Base-by-base conservation (phyloP, 92 coral and sea anemone species). In the Galaxea fascicularis region DNA sequence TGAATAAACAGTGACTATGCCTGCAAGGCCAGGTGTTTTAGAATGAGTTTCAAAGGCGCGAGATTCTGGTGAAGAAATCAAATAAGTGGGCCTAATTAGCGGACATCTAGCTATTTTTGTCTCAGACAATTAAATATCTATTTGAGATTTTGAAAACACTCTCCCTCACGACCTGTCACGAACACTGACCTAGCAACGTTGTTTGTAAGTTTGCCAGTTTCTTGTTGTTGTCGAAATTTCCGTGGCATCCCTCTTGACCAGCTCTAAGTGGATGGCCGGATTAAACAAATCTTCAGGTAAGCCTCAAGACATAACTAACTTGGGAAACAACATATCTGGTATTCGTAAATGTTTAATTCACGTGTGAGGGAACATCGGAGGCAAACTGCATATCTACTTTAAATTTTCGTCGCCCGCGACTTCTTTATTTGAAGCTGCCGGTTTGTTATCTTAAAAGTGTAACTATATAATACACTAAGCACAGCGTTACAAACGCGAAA, bases 1-100 rank as follows among this genome's bases (percentile, higher is more conserved):
- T 35, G 6, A 71, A 25, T 49, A 56, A 75, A 75, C 56, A 75
- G 30, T 75, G 79, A 75, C 79, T 75, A 28, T 75, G 39, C 22
- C 26, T 51, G 22, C 12, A 49, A 26, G 49, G 63, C 4, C 35
- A 11, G 12, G 10, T 47, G 22, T 16, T n/a, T n/a, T n/a, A n/a
- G n/a, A n/a, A 10, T 28, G 1, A 29, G 39, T 64, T 27, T 25
- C 27, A 10, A 64, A 16, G 45, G 64, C 16, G 66, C 44, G 3
- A 78, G 65, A 22, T 25, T 65, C 62, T 17, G 25, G 47, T 44
- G 3, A 60, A 47, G 84, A 22, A 18, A 63, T 10, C 18, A 29
- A 13, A 26, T 11, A 27, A 27, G 46, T 16, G 63, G 49, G 58
- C n/a, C 49, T 78, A 68, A 78, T 65, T 45, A 46, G 28, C 14